These are phyloP conservation scores for Siderastrea siderea DNA, from an alignment of 92 coral and sea anemone genomes.

Conservation along the genomic window DNA sequence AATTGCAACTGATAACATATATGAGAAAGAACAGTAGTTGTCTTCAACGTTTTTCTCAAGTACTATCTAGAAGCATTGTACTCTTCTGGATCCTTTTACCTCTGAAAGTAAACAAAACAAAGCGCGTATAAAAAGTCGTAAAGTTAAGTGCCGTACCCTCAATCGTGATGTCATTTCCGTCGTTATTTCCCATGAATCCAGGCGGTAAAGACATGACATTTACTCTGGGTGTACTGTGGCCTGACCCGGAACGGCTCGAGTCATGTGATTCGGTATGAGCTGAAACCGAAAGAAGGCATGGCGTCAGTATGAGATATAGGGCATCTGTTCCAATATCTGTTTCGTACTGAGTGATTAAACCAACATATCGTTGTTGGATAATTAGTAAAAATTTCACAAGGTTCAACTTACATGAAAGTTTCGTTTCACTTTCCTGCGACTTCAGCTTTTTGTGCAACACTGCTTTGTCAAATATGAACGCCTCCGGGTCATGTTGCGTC, in stretches of 20 bases:
- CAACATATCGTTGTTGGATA: not conserved
- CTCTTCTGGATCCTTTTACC: too few species aligned
- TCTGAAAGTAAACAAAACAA: too few species aligned
- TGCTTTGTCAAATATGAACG: constrained; percentile 30
- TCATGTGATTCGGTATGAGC: constrained; percentile 61
- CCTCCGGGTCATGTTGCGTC: constrained; percentile 1
- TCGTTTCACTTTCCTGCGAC: constrained; percentile 28
- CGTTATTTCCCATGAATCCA: constrained; percentile 30
- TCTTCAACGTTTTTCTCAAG: too few species aligned
- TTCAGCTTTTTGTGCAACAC: constrained; percentile 29
- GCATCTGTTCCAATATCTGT: not conserved
- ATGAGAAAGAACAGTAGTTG: too few species aligned
- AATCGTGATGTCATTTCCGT: constrained; percentile 65
- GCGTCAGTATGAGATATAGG: not conserved
- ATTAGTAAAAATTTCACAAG: not conserved
- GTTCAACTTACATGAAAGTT: constrained; percentile 33
- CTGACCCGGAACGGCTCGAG: constrained; percentile 65
- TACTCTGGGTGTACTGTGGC: constrained; percentile 59
- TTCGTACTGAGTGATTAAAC: too few species aligned
- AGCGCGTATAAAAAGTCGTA: too few species aligned
- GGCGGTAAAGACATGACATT: constrained; percentile 51
- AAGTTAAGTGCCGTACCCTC: constrained; percentile 50
- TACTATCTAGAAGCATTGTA: too few species aligned
- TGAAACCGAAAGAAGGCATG: not conserved
- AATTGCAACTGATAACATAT: too few species aligned